Conservation (phyloP, 2,113 vertebrate genomes). For the Clarias macrocephalus region DNA sequence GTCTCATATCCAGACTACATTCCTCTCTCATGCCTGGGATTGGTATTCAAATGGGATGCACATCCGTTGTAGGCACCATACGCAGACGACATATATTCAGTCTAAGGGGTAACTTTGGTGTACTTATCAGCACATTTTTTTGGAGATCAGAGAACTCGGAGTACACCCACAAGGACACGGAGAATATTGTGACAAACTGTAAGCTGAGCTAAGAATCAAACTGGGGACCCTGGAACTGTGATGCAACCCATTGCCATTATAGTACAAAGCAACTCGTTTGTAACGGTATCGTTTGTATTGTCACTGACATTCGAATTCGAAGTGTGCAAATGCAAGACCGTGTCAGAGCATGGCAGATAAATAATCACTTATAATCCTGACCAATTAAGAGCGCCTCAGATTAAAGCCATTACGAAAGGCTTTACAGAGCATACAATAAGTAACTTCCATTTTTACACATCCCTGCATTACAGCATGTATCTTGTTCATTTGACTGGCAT, state of each 20-base stretch:
- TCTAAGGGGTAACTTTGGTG: not conserved
- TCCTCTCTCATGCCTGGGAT: not conserved
- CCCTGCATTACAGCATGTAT: not conserved
- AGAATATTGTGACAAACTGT: not conserved
- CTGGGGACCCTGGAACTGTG: not conserved
- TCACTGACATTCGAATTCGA: not conserved
- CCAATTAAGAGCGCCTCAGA: not conserved
- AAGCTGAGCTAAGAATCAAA: not conserved
- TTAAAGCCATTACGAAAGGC: too few relatives aligned
- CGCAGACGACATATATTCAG: not conserved
- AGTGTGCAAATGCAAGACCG: not conserved
- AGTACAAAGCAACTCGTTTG: not conserved
- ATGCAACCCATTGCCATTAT: not conserved
- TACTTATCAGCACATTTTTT: not conserved
- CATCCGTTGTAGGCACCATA: not conserved
- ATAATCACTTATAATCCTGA: not conserved
- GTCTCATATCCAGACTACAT: not conserved
- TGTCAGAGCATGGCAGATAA: not conserved
- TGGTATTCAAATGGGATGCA: not conserved
- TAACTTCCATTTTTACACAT: not conserved
- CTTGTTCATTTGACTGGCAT: slow-evolving; percentile 11
- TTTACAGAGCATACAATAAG: too few relatives aligned
- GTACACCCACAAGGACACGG: not conserved
- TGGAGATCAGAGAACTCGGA: not conserved
- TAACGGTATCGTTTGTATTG: not conserved